Evolutionary conservation across 1,140 invertebrate species (phyloP), one percentile per base, ranked within the genome.

Genomic region (Drosophila gunungcola): DNA sequence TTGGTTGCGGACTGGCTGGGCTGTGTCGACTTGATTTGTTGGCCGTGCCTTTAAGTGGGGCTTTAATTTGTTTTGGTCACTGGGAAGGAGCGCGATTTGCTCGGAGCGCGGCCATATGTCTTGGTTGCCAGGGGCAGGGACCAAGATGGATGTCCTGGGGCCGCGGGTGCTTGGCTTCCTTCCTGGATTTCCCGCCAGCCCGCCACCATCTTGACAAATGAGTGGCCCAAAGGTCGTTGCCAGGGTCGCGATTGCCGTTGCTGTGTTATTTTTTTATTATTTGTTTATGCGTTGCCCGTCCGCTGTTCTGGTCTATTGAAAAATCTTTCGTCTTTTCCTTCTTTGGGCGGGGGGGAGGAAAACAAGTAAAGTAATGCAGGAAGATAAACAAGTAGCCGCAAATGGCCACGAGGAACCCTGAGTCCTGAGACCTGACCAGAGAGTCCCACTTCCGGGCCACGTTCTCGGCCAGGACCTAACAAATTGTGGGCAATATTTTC

Each of bases 401-500:
- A 88, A 83, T 89, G 75, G 68, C 46, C 62, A 51, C 46, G 46
- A 49, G 42, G 49, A 43, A 21, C 16, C 16, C 16, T 21, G 16
- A 21, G 16, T 21, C 16, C 16, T 21, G 16, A 21, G 38, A 36
- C 45, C 46, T 21, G 55, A 16, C 46, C 57, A 61, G 45, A 16
- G 52, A 16, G 52, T 51, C 16, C 45, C 52, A 21, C 42, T 42
- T 49, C 29, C 21, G 34, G 39, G 16, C 36, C 46, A 42, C 51
- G 46, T 48, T 29, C 57, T 72, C 38, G 74, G 56, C 46, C 81
- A 73, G 69, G 73, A 74, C 62, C 84, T 89, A 89, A 89, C 85
- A 89, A 89, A 89, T 89, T 90, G 85, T 78, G 85, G 73, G 73
- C 77, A 89, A 89, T 89, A 89, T 89, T 89, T 89, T 89, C 68